A percentile compares a stretch with the other conserved stretches of the same genome.
Evolutionary conservation across 2,888 invertebrate genomes (phyloP).

Genomic region (Hyposoter dolosus): DNA sequence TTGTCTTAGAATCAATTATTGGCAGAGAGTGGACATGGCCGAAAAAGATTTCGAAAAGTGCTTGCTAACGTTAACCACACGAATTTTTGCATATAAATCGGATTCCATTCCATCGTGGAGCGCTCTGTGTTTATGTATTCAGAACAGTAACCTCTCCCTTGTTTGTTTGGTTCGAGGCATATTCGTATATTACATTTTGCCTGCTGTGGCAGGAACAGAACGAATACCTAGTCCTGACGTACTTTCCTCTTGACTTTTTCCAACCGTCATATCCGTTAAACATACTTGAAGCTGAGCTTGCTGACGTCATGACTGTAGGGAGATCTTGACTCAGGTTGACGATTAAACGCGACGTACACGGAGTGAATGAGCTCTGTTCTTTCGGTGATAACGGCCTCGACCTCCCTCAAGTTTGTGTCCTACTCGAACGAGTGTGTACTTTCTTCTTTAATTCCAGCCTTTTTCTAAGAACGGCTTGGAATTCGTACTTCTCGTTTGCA

Average conservation of each 20-base stretch:
- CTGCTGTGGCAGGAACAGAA: background rate
- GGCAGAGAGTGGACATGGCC: background rate
- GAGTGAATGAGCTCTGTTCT: slow-evolving; percentile 8
- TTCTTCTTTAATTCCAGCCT: background rate
- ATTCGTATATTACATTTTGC: slow-evolving; percentile 7
- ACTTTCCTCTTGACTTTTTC: slow-evolving; percentile 1
- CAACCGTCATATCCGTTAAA: slow-evolving; percentile 19
- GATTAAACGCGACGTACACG: slow-evolving; percentile 43
- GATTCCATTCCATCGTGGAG: background rate
- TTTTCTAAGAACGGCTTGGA: background rate
- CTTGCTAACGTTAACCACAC: background rate
- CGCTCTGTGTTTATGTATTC: background rate
- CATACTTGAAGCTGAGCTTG: slow-evolving; percentile 27
- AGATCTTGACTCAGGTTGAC: slow-evolving; percentile 36
- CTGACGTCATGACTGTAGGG: slow-evolving; percentile 53
- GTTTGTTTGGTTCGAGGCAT: background rate
- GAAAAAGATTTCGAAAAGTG: background rate
- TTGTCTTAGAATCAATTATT: background rate
- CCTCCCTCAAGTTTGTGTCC: slow-evolving; percentile 3
- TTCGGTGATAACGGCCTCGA: slow-evolving; percentile 19
- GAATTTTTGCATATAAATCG: background rate
- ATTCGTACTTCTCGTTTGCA: background rate
- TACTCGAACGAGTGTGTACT: background rate
- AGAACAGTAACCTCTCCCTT: background rate
- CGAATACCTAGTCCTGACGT: background rate